These are phyloP conservation scores for Gymnocheta viridis DNA, from an alignment of 2,888 invertebrate genomes.

Conservation along the genomic window DNA sequence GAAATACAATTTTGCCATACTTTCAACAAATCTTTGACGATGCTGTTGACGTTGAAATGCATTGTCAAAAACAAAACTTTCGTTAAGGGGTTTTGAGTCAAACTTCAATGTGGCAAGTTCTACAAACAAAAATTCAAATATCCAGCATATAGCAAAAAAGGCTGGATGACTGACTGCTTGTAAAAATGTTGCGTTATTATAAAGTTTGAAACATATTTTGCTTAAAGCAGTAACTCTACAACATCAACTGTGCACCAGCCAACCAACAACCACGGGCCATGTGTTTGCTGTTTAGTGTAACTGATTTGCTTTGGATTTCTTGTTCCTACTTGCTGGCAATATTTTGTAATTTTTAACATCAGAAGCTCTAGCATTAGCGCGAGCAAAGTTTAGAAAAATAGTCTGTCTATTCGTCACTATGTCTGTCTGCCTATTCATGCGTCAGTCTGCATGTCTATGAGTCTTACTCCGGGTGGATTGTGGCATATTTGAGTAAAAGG, in stretches of 20 bases:
- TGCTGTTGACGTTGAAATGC: constrained; percentile 67
- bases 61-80: constrained; percentile 62
- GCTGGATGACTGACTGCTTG: constrained; percentile 15
- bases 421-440: neutral
- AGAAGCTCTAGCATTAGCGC: constrained; percentile 67
- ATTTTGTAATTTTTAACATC: constrained; percentile 45
- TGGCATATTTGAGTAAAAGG: constrained; percentile 62
- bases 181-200: constrained; percentile 40
- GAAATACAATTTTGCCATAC: constrained; percentile 26
- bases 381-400: constrained; percentile 30
- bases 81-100: neutral
- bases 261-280: constrained; percentile 21
- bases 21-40: constrained; percentile 48
- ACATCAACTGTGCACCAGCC: constrained; percentile 40
- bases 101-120: constrained; percentile 23
- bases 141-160: constrained; percentile 19
- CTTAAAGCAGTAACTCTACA: constrained; percentile 62
- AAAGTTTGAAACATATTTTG: constrained; percentile 36
- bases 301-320: constrained; percentile 49
- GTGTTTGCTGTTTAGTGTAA: constrained; percentile 48
- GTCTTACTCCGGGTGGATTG: constrained; percentile 54
- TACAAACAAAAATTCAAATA: constrained; percentile 22
- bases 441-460: constrained; percentile 19
- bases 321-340: constrained; percentile 23
- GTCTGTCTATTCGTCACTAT: constrained; percentile 15